Evolutionary conservation across 1,140 invertebrate species (phyloP).

Genomic region (Cepaea nemoralis): DNA sequence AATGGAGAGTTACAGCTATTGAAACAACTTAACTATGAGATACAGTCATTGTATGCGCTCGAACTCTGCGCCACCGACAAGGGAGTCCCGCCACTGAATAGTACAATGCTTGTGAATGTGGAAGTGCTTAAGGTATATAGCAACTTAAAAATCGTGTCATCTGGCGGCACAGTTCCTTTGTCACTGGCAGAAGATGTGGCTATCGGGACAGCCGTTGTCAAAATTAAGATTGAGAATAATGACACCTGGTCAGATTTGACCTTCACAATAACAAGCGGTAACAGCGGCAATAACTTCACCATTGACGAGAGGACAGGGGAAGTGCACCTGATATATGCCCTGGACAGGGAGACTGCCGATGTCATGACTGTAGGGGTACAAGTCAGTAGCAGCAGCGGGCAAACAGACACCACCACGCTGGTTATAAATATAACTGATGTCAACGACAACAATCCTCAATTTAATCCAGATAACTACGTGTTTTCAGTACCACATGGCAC

Average conservation of each 20-base stretch:
- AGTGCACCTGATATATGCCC: constrained; percentile 10
- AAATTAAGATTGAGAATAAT: background rate
- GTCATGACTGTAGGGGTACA: background rate
- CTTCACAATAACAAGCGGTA: constrained; percentile 31
- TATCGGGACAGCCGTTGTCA: background rate
- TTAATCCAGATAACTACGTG: constrained; percentile 21
- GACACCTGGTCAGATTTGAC: constrained; percentile 29
- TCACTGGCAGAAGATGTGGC: background rate
- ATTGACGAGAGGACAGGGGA: constrained; percentile 26
- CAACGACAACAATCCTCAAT: constrained; percentile 36
- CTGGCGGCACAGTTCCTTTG: background rate
- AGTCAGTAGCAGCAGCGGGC: background rate
- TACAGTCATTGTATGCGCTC: background rate
- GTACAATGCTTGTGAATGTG: constrained; percentile 1
- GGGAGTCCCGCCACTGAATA: constrained; percentile 26
- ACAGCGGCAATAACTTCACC: background rate
- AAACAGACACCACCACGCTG: background rate
- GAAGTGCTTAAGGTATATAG: background rate
- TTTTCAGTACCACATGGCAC: constrained; percentile 82
- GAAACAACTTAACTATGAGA: background rate
- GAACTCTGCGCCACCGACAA: constrained; percentile 28
- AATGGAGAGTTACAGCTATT: background rate
- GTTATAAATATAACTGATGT: constrained; percentile 30
- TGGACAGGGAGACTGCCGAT: constrained; percentile 22
- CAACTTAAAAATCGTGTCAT: background rate